Evolutionary conservation across 2,113 vertebrate genomes (phyloP), one percentile per base, ranked within the genome.

Genomic region (Stigmatopora argus): DNA sequence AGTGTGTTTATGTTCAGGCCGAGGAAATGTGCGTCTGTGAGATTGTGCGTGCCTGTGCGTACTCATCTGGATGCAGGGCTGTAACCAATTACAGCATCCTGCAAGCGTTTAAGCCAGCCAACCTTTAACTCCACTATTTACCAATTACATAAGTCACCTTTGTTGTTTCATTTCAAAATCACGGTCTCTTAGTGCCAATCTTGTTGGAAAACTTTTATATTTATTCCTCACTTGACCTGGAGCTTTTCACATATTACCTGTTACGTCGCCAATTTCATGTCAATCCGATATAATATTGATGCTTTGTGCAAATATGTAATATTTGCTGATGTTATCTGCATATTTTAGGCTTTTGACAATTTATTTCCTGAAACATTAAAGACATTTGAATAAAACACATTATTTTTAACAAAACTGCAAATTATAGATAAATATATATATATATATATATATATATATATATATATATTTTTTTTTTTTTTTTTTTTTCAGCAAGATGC

Each of bases 121-220:
- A 87, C 83, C 86, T 87, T 88, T 84, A 89, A 85, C 86, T 89
- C 87, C 82, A 85, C 83, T 87, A 82, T 90, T 88, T 90, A 90
- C 89, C 90, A 90, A 93, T 93, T 91, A 92, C 91, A 88, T 92
- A 87, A 85, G 87, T 80, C 87, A 90, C 85, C 83, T 83, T 89
- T 91, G 87, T 91, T 90, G 90, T 79, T 87, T 86, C 87, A 74
- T 87, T 89, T 87, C 82, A 75, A 85, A 73, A 83, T 89, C 79
- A 82, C 86, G 90, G 86, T 88, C 78, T 85, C 77, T 91, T 86
- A 78, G 81, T 86, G 84, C 88, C 65, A 71, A 77, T 80, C 86
- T 88, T 78, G 64, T 10, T 5, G 38, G 19, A 14, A 70, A 63
- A 73, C 18, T 59, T 59, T 35, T 18, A 12, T 34, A 34, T 59